Percentiles rank a stretch among this genome's conserved stretches.
phyloP scores from a whole-genome alignment of 2,113 vertebrate genomes.

The Promerops cafer region DNA sequence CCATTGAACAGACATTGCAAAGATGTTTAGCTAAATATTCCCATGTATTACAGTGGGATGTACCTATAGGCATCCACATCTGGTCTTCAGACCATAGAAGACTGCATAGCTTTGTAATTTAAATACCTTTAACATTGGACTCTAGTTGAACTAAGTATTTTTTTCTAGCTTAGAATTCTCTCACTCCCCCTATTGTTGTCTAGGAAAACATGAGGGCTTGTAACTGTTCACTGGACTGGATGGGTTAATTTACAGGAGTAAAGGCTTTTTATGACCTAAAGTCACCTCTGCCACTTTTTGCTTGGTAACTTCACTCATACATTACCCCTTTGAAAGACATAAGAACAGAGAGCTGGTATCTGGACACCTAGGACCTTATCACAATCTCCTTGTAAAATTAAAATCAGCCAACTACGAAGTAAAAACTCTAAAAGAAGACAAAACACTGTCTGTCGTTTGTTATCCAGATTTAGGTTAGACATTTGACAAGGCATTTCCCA shows the following conservation, averaged over 20 bases:
- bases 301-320: background rate
- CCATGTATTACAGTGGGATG: background rate
- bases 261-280: background rate
- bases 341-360: background rate
- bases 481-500: background rate
- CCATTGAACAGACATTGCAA: background rate
- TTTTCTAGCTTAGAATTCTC: background rate
- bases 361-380: background rate
- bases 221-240: background rate
- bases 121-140: background rate
- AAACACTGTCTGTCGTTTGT: background rate
- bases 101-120: background rate
- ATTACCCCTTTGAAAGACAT: background rate
- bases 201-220: background rate
- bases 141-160: background rate
- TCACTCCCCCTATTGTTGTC: background rate
- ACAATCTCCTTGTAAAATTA: background rate
- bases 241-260: background rate
- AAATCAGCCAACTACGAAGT: background rate
- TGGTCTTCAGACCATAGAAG: background rate
- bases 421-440: background rate
- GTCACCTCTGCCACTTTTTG: background rate
- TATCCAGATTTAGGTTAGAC: constrained; percentile 1
- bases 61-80: background rate
- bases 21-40: background rate